Conservation (phyloP, 2,113 vertebrate genomes). For the Indicator indicator region DNA sequence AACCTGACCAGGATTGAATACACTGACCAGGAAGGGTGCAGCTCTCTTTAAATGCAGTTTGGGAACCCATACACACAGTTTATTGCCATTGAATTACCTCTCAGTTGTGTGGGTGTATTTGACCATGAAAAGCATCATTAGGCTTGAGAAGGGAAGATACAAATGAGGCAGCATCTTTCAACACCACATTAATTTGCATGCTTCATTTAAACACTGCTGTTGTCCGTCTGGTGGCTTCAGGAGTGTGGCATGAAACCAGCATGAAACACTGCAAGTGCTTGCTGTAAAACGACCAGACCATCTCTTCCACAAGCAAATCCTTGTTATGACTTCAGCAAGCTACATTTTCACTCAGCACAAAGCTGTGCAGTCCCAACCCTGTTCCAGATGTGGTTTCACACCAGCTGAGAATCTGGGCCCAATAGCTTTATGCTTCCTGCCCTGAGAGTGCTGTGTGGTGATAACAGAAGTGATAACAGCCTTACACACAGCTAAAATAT, state of each 20-base stretch:
- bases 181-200: conserved; percentile 48
- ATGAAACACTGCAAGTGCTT: conserved; percentile 56
- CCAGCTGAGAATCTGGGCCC: background rate
- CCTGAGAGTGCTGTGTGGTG: background rate
- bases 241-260: conserved; percentile 34
- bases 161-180: conserved; percentile 59
- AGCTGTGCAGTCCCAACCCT: background rate
- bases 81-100: background rate
- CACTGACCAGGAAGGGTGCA: background rate
- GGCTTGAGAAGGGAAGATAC: conserved; percentile 41
- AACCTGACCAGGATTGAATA: background rate
- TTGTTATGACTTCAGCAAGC: background rate
- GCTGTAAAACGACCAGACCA: background rate
- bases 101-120: background rate
- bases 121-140: background rate
- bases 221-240: conserved; percentile 17
- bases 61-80: background rate
- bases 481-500: background rate
- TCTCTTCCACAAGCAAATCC: background rate
- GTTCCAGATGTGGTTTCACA: background rate
- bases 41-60: background rate
- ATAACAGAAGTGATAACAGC: background rate
- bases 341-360: background rate
- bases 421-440: background rate
- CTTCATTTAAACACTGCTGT: conserved; percentile 62